Conservation (phyloP, 2,113 vertebrate species). For the Phalacrocorax aristotelis region DNA sequence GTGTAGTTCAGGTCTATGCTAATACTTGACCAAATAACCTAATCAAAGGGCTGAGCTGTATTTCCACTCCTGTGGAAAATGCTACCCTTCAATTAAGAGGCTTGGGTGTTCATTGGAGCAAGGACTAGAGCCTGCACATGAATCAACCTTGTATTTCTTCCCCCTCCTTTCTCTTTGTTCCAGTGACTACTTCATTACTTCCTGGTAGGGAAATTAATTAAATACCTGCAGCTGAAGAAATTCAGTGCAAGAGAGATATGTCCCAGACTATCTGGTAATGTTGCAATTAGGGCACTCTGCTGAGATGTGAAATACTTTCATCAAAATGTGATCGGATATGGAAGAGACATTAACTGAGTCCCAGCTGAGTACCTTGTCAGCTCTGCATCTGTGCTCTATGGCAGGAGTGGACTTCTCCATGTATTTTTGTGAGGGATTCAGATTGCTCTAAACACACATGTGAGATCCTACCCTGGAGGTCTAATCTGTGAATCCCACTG, state of each 20-base stretch:
- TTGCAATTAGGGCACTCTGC: slow-evolving; percentile 2
- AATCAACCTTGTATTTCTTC: background rate
- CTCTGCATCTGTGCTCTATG: background rate
- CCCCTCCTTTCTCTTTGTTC: background rate
- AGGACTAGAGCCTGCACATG: background rate
- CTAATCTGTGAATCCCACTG: background rate
- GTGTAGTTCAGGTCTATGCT: background rate
- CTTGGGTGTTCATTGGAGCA: background rate
- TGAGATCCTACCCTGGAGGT: background rate
- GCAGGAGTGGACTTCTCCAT: background rate
- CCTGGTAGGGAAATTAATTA: slow-evolving; percentile 20
- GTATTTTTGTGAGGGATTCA: background rate
- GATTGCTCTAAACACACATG: background rate
- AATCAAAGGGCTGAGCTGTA: background rate
- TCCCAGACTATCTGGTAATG: background rate
- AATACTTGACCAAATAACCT: background rate
- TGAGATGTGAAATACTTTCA: slow-evolving; percentile 35
- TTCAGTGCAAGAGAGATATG: background rate
- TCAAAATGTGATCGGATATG: slow-evolving; percentile 7
- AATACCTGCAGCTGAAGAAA: slow-evolving; percentile 3
- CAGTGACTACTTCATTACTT: background rate
- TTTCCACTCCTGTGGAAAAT: background rate
- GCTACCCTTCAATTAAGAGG: background rate
- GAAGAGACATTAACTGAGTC: slow-evolving; percentile 7
- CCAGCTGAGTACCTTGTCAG: slow-evolving; percentile 6